Evolutionary conservation across 1,140 invertebrate species (phyloP), one percentile per base, ranked within the genome.

Genomic region (Neotoxoptera formosana): DNA sequence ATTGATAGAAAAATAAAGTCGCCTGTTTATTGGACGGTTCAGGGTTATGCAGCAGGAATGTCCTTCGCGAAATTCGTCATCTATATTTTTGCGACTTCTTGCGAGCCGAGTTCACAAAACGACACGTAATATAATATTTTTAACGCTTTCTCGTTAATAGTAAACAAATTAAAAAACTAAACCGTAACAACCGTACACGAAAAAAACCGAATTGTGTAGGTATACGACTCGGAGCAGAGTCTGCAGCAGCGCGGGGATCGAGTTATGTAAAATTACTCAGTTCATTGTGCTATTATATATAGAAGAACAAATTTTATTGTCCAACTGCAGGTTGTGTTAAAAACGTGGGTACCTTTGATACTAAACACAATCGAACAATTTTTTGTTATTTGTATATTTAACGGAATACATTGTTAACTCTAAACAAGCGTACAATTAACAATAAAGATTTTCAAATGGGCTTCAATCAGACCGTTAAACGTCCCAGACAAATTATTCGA

Each of bases 61-160:
- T 89, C 88, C 88, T 89, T 89, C 88, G 88, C 34, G 1, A 89
- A 41, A 89, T 89, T 56, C 48, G 88, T 89, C 51, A 53, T 89
- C 51, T 25, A 89, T 89, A 56, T 56, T 89, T 53, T 89, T 36
- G 48, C 20, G 88, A 89, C 88, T 21, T 53, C 21, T 89, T 23
- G 51, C 3, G 9, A 11, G 7, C 86, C 2, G 45, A 48, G 47
- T 87, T 23, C 51, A n/a, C 34, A 1, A 41, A 89, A 41, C 23
- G 48, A 87, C 8, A 87, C 45, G 84, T 87, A 87, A 86, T 86
- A 47, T 86, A 47, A 30, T n/a, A 30, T 48, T 88, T n/a, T 88
- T 11, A 36, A 89, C 87, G 87, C 8, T 89, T 89, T 56, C 88
- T 36, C 34, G 34, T 89, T 21, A 36, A 89, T 53, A 89, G 21